Evolutionary conservation across 2,113 vertebrate genomes (phyloP).

Genomic region (Alethe diademata): DNA sequence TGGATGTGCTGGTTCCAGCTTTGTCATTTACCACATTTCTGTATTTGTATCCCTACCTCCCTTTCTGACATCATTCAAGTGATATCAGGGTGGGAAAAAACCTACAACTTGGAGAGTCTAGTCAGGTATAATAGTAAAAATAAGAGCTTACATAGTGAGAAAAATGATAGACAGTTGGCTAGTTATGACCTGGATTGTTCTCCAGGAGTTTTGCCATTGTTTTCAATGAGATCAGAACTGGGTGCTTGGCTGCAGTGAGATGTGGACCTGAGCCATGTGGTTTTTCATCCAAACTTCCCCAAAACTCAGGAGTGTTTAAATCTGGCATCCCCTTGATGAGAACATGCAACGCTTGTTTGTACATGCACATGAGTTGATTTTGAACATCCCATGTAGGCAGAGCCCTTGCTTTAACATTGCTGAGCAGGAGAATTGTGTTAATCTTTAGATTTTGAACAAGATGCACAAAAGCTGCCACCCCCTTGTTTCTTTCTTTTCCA

Average conservation of each 20-base stretch:
- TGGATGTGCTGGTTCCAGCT: constrained; percentile 7
- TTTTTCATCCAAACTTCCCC: constrained; percentile 1
- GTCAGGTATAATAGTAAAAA: constrained; percentile 41
- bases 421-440: not conserved
- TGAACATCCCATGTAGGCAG: not conserved
- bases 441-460: not conserved
- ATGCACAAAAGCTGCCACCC: not conserved
- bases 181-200: not conserved
- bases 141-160: not conserved
- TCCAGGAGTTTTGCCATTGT: not conserved
- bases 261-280: not conserved
- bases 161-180: not conserved
- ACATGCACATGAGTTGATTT: not conserved
- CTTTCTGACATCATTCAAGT: constrained; percentile 36
- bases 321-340: not conserved
- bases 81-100: constrained; percentile 38
- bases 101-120: not conserved
- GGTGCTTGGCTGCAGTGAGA: constrained; percentile 16
- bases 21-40: constrained; percentile 24
- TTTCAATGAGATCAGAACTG: constrained; percentile 22
- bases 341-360: not conserved
- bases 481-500: not conserved
- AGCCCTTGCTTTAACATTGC: not conserved
- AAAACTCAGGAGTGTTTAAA: constrained; percentile 30
- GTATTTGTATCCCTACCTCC: not conserved